Percentiles rank a stretch among this genome's conserved stretches.
phyloP scores from a whole-genome alignment of 2,888 invertebrate species.

The Plagiodera versicolora region DNA sequence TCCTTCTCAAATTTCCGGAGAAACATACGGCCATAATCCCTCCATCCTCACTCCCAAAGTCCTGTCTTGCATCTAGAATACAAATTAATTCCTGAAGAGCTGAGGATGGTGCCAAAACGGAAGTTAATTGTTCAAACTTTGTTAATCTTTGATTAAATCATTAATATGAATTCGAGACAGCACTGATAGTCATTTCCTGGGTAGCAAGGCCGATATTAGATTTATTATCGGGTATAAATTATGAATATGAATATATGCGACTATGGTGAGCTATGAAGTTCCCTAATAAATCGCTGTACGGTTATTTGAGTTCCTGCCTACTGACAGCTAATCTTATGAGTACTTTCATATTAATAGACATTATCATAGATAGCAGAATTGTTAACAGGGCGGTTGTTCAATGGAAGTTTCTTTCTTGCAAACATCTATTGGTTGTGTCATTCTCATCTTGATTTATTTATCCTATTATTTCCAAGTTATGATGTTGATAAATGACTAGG shows the following conservation, averaged over 20 bases:
- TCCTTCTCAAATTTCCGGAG: neutral
- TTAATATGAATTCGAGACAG: slow-evolving; percentile 23
- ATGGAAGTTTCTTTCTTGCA: too few species aligned
- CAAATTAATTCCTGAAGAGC: slow-evolving; percentile 22
- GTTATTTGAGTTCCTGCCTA: neutral
- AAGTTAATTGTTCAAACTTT: slow-evolving; percentile 22
- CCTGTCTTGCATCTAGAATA: slow-evolving; percentile 18
- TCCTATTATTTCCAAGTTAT: too few species aligned
- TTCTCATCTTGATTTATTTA: too few species aligned
- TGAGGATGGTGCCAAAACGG: slow-evolving; percentile 16
- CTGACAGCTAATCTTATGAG: too few species aligned
- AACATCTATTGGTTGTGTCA: too few species aligned
- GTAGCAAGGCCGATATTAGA: neutral
- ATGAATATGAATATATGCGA: neutral
- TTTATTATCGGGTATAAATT: neutral
- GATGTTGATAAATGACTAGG: too few species aligned
- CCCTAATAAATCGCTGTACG: neutral
- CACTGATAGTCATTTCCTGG: neutral
- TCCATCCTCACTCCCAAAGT: neutral
- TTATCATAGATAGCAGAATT: too few species aligned
- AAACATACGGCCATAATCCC: neutral
- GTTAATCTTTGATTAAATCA: slow-evolving; percentile 26
- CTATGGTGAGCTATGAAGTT: neutral
- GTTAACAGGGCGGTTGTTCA: too few species aligned
- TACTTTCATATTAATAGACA: too few species aligned